Base-by-base conservation (phyloP, 1,140 invertebrate species). In the Diabrotica undecimpunctata region DNA sequence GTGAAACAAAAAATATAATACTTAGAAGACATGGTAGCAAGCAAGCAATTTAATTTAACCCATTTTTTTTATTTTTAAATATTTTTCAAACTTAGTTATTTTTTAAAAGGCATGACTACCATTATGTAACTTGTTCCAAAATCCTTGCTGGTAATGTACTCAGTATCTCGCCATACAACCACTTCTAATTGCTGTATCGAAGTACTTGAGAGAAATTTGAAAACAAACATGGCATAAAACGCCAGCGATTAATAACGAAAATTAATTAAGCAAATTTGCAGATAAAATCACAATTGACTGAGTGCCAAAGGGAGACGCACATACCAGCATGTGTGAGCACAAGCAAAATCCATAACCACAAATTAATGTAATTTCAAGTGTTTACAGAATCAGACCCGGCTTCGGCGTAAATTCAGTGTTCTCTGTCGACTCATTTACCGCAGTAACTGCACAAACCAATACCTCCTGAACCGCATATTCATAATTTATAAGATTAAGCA, bases 371-470 rank as follows among this genome's bases (percentile, higher is more conserved):
- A 46, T 46, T 46, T 46, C 8, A 46, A 46, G 41, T 46, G 41
- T 46, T 46, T 46, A 46, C 41, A 46, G 8, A 46, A 46, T 46
- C 41, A 46, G 41, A 46, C 3, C 41, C 46, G 12, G 53, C 25
- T 13, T 13, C 12, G 52, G 14, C 12, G 12, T 6, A 25, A 54
- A 12, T 12, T 54, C 14, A 50, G 38, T 60, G 58, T 60, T 60
- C 54, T 62, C 60, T 61, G 62, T 53, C 53, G 57, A 53, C 62
- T 66, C 65, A 62, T 66, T 62, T 61, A 66, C 51, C 65, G 60
- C 59, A 66, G 57, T 66, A 66, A 66, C 60, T 13, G 41, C 41
- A 46, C n/a, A n/a, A 25, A 25, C 25, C 41, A 6, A 46, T 10
- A 46, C 41, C 41, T 3, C 41, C 41, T 10, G n/a, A 66, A 62